Evolutionary conservation across 2,888 invertebrate genomes (phyloP), one percentile per base, ranked within the genome.

Genomic region (Parnassius apollo): DNA sequence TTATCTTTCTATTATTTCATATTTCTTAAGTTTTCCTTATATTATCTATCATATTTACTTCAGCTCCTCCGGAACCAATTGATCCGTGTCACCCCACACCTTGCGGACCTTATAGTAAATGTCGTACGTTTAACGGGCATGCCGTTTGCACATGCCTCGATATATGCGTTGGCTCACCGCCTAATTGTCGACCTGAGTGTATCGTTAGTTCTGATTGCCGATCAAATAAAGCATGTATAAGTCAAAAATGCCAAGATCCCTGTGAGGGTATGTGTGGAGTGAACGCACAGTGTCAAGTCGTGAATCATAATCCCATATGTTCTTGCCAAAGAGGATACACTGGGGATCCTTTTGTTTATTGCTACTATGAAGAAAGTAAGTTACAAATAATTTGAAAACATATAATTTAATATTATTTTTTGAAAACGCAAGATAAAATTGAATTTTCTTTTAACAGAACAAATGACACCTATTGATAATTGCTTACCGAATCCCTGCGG

Each of bases 261-360:
- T 96, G 96, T 81, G 93, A 93, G 57, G 95, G 95, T 69, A 94
- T 94, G 63, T 96, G 96, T 76, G 96, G 96, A 59, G 88, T 93
- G 61, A 95, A 96, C 77, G 96, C 96, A 49, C 91, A 94, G 73
- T 97, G 97, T 78, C 94, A 94, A 89, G 96, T 96, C 58, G 93
- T 95, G 56, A 95, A 95, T 76, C 96, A 97, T 80, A 96, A 95
- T 78, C 96, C 96, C 3, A 94, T 96, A 73, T 96, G 96, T 84
- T 94, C 94, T 79, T 96, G 96, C 77, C 90, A 94, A 48, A 86
- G 86, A 57, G 94, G 94, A 62, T 95, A 93, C 73, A 92, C 94
- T 46, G 96, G 96, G 59, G 96, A 96, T 92, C 96, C 96, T 22
- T 96, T 96, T 76, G 93, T 93, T 71, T 94, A 94, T 83, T 96